A percentile compares a stretch with the other conserved stretches of the same genome.
Conservation (phyloP, 2,113 vertebrate species). For the Lepisosteus osseus region DNA sequence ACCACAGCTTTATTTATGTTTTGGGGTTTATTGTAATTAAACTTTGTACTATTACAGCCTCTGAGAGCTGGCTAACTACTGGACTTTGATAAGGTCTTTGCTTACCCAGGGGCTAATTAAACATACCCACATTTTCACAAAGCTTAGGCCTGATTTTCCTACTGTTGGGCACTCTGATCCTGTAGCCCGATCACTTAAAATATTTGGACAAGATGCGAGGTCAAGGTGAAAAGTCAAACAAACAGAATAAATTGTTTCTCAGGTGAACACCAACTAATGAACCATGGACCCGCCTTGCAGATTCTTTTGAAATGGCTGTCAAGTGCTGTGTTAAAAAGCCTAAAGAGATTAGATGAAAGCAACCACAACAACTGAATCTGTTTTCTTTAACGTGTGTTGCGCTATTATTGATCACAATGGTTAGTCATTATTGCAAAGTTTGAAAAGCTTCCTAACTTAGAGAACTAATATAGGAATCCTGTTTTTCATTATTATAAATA, state of each 20-base stretch:
- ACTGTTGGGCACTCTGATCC: slow-evolving; percentile 11
- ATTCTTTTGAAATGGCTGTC: slow-evolving; percentile 18
- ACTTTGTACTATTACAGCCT: slow-evolving; percentile 52
- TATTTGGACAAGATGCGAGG: slow-evolving; percentile 55
- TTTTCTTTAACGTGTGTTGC: not conserved
- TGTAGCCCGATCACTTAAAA: slow-evolving; percentile 15
- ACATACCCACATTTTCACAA: slow-evolving; percentile 10
- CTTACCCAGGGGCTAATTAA: slow-evolving; percentile 57
- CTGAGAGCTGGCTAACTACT: slow-evolving; percentile 54
- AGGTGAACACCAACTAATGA: slow-evolving; percentile 40
- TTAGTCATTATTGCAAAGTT: slow-evolving; percentile 17
- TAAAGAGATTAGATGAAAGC: slow-evolving; percentile 19
- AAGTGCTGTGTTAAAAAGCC: slow-evolving; percentile 14
- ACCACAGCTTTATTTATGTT: slow-evolving; percentile 53
- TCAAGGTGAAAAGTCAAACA: slow-evolving; percentile 63
- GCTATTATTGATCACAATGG: slow-evolving; percentile 3
- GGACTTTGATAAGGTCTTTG: slow-evolving; percentile 64
- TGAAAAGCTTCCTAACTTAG: not conserved
- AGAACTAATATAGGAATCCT: too few relatives aligned
- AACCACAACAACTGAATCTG: not conserved
- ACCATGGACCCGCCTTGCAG: slow-evolving; percentile 12
- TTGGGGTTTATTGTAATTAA: slow-evolving; percentile 61
- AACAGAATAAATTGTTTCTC: slow-evolving; percentile 49
- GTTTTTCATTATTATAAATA: too few relatives aligned
- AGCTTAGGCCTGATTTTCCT: slow-evolving; percentile 1